Percentiles rank a stretch among this genome's conserved stretches.
phyloP scores from a whole-genome alignment of 2,113 vertebrate species.

The Hiodon tergisus region DNA sequence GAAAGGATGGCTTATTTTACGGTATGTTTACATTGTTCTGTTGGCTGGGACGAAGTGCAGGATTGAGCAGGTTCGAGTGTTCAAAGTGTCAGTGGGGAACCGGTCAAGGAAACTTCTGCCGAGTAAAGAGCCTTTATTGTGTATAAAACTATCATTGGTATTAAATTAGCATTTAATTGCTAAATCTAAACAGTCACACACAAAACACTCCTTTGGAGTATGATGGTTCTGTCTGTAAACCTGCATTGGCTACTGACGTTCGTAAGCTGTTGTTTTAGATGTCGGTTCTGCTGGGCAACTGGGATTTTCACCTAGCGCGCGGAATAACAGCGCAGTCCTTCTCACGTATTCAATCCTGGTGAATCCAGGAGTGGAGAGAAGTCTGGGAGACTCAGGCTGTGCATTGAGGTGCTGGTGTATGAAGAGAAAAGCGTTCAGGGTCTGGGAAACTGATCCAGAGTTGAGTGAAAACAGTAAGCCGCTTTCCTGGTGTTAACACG shows the following conservation, averaged over 20 bases:
- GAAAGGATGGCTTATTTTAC: slow-evolving; percentile 45
- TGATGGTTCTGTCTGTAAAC: too few species aligned
- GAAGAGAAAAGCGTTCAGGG: neutral
- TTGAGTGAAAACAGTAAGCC: slow-evolving; percentile 29
- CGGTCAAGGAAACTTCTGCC: neutral
- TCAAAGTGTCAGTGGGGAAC: too few species aligned
- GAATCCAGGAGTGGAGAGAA: neutral
- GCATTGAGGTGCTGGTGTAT: slow-evolving; percentile 29
- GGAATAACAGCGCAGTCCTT: slow-evolving; percentile 16
- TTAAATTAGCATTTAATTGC: too few species aligned
- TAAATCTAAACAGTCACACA: too few species aligned
- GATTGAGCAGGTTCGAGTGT: too few species aligned
- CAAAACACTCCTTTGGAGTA: too few species aligned
- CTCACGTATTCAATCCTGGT: slow-evolving; percentile 2
- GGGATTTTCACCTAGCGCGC: neutral
- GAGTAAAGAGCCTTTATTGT: slow-evolving; percentile 15
- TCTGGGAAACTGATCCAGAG: neutral
- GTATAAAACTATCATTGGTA: neutral
- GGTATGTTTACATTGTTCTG: slow-evolving; percentile 34
- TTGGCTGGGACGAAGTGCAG: neutral
- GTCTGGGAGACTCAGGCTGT: slow-evolving; percentile 10
- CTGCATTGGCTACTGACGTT: neutral
- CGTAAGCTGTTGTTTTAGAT: neutral
- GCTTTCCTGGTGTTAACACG: slow-evolving; percentile 7
- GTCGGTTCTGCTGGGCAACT: neutral